A percentile compares a stretch with the other conserved stretches of the same genome.
These are phyloP conservation scores for Monopterus albus DNA, from an alignment of 2,113 vertebrate species.

Conservation along the genomic window DNA sequence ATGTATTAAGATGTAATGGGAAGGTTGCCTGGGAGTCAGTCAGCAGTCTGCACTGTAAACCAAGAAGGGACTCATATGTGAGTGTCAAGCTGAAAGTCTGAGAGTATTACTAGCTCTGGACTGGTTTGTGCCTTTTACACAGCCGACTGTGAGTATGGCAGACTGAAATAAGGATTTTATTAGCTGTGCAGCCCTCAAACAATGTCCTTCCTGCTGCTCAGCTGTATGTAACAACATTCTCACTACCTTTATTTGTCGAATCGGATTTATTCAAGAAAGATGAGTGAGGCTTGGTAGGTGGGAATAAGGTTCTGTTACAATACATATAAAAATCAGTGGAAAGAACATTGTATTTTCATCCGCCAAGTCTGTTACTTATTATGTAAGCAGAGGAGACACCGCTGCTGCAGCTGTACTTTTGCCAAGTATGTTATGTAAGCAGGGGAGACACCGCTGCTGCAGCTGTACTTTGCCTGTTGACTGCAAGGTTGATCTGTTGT, in stretches of 20 bases:
- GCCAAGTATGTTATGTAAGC: too few species aligned
- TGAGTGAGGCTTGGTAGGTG: conserved; percentile 5
- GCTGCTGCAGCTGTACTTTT: too few species aligned
- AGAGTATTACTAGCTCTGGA: conserved; percentile 49
- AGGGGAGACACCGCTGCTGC: too few species aligned
- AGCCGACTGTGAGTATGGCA: conserved; percentile 45
- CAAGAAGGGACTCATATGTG: conserved; percentile 11
- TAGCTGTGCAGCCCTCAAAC: conserved; percentile 31
- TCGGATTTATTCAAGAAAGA: conserved; percentile 32
- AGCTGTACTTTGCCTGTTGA: conserved; percentile 28
- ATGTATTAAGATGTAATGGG: conserved; percentile 63
- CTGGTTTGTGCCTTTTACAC: conserved; percentile 4
- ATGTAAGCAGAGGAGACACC: not conserved
- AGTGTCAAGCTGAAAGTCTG: conserved; percentile 38
- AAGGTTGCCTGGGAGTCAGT: conserved; percentile 57
- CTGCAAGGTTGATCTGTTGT: conserved; percentile 35
- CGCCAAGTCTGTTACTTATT: conserved; percentile 32
- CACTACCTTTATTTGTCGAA: conserved; percentile 38
- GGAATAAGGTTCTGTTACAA: conserved; percentile 33
- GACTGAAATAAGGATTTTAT: conserved; percentile 43
- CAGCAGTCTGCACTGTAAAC: conserved; percentile 44
- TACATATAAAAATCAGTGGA: conserved; percentile 25
- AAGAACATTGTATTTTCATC: conserved; percentile 27
- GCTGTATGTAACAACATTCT: conserved; percentile 32
- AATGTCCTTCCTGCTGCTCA: conserved; percentile 37